These are phyloP conservation scores for Planococcus citri DNA, from an alignment of 1,140 invertebrate genomes.

Conservation along the genomic window DNA sequence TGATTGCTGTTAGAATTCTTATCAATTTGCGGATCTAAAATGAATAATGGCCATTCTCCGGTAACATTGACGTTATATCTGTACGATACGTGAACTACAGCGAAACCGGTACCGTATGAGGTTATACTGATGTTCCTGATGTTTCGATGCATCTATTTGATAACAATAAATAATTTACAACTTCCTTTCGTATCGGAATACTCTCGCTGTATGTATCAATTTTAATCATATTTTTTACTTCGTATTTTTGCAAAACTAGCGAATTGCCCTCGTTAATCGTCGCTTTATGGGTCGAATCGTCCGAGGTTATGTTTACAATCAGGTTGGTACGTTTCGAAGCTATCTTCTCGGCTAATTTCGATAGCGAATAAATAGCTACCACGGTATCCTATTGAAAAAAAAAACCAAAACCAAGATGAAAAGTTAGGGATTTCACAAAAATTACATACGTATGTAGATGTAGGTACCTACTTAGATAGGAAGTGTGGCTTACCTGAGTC, in stretches of 20 bases:
- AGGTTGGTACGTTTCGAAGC: conserved; percentile 43
- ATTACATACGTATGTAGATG: no score
- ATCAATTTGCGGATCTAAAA: conserved; percentile 75
- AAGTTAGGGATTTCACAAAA: no score
- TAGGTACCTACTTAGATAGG: no score
- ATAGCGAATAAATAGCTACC: conserved; percentile 55
- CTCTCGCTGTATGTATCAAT: not conserved
- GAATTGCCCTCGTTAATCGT: conserved; percentile 55
- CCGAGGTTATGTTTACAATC: conserved; percentile 39
- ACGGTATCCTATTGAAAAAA: conserved; percentile 62
- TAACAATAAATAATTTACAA: not conserved
- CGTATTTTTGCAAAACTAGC: conserved; percentile 58
- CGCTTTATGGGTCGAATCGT: conserved; percentile 45
- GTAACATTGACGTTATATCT: conserved; percentile 79
- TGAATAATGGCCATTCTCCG: conserved; percentile 76
- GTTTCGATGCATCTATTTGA: not conserved
- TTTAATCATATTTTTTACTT: conserved; percentile 31
- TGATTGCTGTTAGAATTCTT: conserved; percentile 69
- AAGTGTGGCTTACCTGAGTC: conserved; percentile 51
- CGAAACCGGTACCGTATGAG: conserved; percentile 69
- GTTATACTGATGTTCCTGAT: conserved; percentile 42
- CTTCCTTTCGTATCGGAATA: no score
- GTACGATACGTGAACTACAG: conserved; percentile 68
- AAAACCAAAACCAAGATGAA: no score
- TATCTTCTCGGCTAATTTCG: conserved; percentile 51